Evolutionary conservation across 2,888 invertebrate genomes (phyloP).

Genomic region (Drosophila dives): DNA sequence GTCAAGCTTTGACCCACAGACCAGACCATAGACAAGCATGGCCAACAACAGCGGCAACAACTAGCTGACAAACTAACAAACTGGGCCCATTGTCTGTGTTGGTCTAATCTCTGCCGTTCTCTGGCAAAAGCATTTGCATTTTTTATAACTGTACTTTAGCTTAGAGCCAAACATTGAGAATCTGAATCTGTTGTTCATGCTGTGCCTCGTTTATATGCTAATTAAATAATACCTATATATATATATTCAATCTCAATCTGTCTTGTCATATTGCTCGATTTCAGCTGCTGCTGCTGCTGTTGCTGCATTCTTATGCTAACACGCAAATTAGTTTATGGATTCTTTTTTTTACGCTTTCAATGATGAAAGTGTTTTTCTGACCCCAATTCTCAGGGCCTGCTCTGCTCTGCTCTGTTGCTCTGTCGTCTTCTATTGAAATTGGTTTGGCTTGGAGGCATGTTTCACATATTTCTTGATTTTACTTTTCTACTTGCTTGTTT

Average conservation of each 20-base stretch:
- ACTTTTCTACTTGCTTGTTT: slow-evolving; percentile 51
- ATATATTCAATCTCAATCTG: slow-evolving; percentile 62
- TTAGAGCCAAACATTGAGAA: background rate
- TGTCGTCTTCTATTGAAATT: slow-evolving; percentile 46
- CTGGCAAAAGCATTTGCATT: slow-evolving; percentile 62
- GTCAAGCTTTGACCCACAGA: slow-evolving; percentile 71
- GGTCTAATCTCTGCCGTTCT: slow-evolving; percentile 51
- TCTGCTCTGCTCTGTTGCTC: slow-evolving; percentile 2
- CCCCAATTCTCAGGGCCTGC: slow-evolving; percentile 58
- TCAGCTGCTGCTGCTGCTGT: slow-evolving; percentile 32
- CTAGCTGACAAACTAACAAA: slow-evolving; percentile 19
- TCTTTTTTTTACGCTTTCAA: slow-evolving; percentile 36
- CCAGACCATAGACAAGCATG: slow-evolving; percentile 20
- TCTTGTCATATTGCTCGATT: slow-evolving; percentile 66
- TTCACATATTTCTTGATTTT: slow-evolving; percentile 81
- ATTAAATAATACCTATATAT: slow-evolving; percentile 59
- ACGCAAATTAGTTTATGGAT: slow-evolving; percentile 54
- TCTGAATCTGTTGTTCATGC: slow-evolving; percentile 2
- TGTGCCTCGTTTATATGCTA: slow-evolving; percentile 68
- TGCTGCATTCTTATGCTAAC: slow-evolving; percentile 64
- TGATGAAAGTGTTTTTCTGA: slow-evolving; percentile 81
- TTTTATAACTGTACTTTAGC: slow-evolving; percentile 53
- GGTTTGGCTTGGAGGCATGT: slow-evolving; percentile 56
- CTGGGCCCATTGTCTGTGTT: slow-evolving; percentile 54
- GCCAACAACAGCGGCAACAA: slow-evolving; percentile 6